phyloP scores from a whole-genome alignment of 2,797 vertebrate genomes.

The Hydrophis major region DNA sequence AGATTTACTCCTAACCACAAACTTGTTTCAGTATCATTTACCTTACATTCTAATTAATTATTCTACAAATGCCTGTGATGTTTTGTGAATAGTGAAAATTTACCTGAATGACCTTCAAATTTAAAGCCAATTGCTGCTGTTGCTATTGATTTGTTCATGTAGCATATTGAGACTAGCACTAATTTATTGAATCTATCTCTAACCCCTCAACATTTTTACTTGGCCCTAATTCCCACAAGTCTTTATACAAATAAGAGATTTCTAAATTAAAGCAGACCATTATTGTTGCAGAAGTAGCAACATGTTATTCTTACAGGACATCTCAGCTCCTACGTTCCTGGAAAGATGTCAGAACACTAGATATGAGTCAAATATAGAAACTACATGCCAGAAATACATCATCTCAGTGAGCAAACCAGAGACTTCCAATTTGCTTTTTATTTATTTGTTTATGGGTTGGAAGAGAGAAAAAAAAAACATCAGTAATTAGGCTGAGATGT shows the following conservation, averaged over 20 bases:
- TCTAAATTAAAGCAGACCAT: neutral
- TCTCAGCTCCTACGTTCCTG: neutral
- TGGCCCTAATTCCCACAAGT: neutral
- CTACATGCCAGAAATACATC: neutral
- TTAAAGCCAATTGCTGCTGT: neutral
- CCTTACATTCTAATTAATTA: neutral
- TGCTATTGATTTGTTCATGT: neutral
- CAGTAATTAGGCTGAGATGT: neutral
- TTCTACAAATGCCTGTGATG: neutral
- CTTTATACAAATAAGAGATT: neutral
- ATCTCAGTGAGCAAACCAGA: neutral
- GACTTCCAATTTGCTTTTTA: neutral
- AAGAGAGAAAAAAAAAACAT: neutral
- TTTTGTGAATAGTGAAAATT: neutral
- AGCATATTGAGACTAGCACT: neutral
- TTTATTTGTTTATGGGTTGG: neutral
- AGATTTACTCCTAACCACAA: neutral
- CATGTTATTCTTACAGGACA: neutral
- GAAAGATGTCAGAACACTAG: neutral
- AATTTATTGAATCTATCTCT: neutral
- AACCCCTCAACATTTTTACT: neutral
- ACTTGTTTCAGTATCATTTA: neutral
- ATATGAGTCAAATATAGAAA: neutral
- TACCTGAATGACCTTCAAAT: neutral
- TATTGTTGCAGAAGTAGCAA: neutral